Conservation (phyloP, 2,888 invertebrate genomes). For the Tachystola acroxantha region DNA sequence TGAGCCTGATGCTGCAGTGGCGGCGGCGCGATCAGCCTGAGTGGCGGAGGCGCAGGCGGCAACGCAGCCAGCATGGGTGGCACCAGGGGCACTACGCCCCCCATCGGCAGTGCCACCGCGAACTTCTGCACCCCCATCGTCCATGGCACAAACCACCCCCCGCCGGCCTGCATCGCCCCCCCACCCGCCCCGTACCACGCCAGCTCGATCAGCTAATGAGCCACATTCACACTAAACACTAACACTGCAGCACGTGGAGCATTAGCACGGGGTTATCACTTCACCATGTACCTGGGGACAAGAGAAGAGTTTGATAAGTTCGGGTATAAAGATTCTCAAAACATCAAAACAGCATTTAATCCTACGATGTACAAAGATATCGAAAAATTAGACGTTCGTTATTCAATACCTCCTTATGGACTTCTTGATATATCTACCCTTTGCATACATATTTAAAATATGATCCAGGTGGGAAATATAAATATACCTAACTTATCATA, state of each 20-base stretch:
- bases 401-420: too few species aligned
- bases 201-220: slow-evolving; percentile 60
- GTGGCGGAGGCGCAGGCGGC: slow-evolving; percentile 57
- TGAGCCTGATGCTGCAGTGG: slow-evolving; percentile 51
- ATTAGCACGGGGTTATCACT: slow-evolving; percentile 30
- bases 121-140: slow-evolving; percentile 73
- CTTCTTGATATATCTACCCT: too few species aligned
- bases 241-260: slow-evolving; percentile 28
- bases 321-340: neutral
- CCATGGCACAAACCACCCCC: slow-evolving; percentile 69
- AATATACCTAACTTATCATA: too few species aligned
- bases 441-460: too few species aligned
- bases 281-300: slow-evolving; percentile 64
- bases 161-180: slow-evolving; percentile 70
- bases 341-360: too few species aligned
- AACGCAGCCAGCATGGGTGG: slow-evolving; percentile 63
- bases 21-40: slow-evolving; percentile 64
- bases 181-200: slow-evolving; percentile 71
- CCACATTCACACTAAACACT: slow-evolving; percentile 54
- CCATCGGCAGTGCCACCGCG: slow-evolving; percentile 71
- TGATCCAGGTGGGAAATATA: too few species aligned
- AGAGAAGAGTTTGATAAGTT: slow-evolving; percentile 20
- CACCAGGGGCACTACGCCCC: slow-evolving; percentile 62
- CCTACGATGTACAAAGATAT: too few species aligned
- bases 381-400: too few species aligned